Evolutionary conservation across 2,888 invertebrate species (phyloP).

Genomic region (Drosophila lacicola): DNA sequence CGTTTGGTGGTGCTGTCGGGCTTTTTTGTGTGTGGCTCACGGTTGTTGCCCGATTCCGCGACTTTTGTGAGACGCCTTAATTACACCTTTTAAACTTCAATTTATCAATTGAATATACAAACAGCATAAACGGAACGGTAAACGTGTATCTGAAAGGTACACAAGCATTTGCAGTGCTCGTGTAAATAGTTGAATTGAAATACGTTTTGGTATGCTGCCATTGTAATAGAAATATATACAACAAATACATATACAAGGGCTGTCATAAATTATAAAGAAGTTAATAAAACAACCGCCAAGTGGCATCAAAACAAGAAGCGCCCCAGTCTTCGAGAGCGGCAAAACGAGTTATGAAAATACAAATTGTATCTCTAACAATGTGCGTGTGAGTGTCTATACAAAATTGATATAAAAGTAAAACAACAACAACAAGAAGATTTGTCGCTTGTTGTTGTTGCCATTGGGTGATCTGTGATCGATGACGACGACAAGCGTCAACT

Average conservation of each 20-base stretch:
- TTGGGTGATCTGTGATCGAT: slow-evolving; percentile 69
- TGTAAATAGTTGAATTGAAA: neutral
- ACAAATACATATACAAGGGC: slow-evolving; percentile 39
- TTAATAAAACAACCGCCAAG: slow-evolving; percentile 63
- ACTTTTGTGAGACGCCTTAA: slow-evolving; percentile 51
- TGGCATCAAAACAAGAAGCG: slow-evolving; percentile 63
- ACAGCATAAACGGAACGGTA: slow-evolving; percentile 34
- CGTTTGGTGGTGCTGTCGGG: slow-evolving; percentile 64
- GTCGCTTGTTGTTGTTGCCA: slow-evolving; percentile 29
- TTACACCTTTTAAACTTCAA: slow-evolving; percentile 72
- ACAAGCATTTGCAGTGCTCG: slow-evolving; percentile 9
- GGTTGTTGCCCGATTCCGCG: slow-evolving; percentile 52
- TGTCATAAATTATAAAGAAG: slow-evolving; percentile 64
- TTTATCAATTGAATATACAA: slow-evolving; percentile 64
- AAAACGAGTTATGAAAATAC: slow-evolving; percentile 80
- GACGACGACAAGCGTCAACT: slow-evolving; percentile 69
- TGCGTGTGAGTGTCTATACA: slow-evolving; percentile 44
- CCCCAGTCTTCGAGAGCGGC: slow-evolving; percentile 33
- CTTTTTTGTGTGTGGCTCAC: slow-evolving; percentile 14
- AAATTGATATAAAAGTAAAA: slow-evolving; percentile 57
- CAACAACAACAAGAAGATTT: slow-evolving; percentile 62
- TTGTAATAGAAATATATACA: slow-evolving; percentile 25
- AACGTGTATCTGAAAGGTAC: slow-evolving; percentile 17
- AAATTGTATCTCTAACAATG: slow-evolving; percentile 61
- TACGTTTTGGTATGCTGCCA: slow-evolving; percentile 23